Evolutionary conservation across 2,113 vertebrate species (phyloP), one percentile per base, ranked within the genome.

Genomic region (Marcusenius ussheri): DNA sequence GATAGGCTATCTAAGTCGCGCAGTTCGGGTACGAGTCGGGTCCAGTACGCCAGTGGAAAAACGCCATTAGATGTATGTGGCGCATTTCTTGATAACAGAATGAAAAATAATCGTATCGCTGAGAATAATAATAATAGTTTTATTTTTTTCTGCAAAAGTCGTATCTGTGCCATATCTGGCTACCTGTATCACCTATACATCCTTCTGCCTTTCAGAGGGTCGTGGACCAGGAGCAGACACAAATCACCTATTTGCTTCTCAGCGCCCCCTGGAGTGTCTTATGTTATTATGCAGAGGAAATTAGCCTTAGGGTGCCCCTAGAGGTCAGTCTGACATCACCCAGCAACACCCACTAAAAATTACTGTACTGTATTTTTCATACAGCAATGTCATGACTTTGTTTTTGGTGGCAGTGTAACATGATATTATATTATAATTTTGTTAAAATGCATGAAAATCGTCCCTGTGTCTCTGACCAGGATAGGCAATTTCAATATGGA

Each of bases 221-320:
- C 3, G 93, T 94, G 85, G 53, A 93, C 1, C 91, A 94, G 17
- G 27, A 91, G 3, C 95, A 94, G 91, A 91, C 9, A 0, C 90
- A 49, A 9, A 91, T 94, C 50, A 93, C 91, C 13, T 96, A 92
- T 1, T 24, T 95, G 58, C 95, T 97, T 77, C 95, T 97, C 91
- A 94, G 91, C 0, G 95, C 94, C 0, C 94, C 97, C 0, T 97
- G 96, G 95, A 94, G 87, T 0, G 90, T 96, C 53, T 93, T 96
- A 45, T 96, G 96, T 89, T 95, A 90, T 92, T 97, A 95, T 0
- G 95, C 96, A 0, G 96, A 98, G 90, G 96, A 97, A 88, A 95
- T 98, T 90, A 93, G 94, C 17, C 94, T 97, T 62, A 90, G 91
- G 2, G 93, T 95, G 5, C 97, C 96, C 0, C 93, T 98, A 90